phyloP scores from a whole-genome alignment of 2,888 invertebrate species.

The Spicauda simplicius region DNA sequence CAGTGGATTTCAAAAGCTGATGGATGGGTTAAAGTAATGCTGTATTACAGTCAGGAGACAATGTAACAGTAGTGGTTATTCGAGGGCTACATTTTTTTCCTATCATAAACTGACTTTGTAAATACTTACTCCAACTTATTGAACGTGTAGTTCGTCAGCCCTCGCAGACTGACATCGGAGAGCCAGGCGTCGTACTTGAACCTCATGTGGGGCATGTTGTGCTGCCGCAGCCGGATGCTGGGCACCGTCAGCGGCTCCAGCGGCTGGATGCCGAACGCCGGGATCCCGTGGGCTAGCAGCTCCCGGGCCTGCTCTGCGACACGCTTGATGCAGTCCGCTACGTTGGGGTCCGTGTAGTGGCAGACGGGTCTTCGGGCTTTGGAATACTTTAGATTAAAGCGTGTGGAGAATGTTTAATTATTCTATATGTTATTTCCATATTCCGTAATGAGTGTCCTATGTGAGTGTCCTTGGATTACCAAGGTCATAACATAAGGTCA shows the following conservation, averaged over 20 bases:
- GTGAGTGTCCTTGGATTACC: no score
- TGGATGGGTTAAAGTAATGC: no score
- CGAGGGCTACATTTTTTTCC: no score
- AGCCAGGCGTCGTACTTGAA: slow-evolving; percentile 84
- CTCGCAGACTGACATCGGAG: slow-evolving; percentile 72
- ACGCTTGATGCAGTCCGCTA: slow-evolving; percentile 82
- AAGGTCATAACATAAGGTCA: no score
- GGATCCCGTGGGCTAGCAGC: slow-evolving; percentile 83
- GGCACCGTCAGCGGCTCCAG: slow-evolving; percentile 85
- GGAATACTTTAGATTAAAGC: slow-evolving; percentile 26
- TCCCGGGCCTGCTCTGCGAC: slow-evolving; percentile 81
- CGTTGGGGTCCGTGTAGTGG: slow-evolving; percentile 83
- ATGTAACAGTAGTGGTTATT: no score
- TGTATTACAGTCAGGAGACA: no score
- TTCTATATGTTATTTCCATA: no score
- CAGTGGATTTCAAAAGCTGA: no score
- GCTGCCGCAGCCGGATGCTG: slow-evolving; percentile 84
- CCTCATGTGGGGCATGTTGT: slow-evolving; percentile 71
- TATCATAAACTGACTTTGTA: no score
- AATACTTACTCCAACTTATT: slow-evolving; percentile 78
- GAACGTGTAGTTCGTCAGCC: slow-evolving; percentile 79
- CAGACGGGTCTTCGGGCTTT: slow-evolving; percentile 68
- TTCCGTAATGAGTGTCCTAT: no score
- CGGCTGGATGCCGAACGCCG: slow-evolving; percentile 84
- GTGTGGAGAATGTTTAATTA: no score